phyloP scores from a whole-genome alignment of 2,113 vertebrate genomes.

The Rhinolophus sinicus region DNA sequence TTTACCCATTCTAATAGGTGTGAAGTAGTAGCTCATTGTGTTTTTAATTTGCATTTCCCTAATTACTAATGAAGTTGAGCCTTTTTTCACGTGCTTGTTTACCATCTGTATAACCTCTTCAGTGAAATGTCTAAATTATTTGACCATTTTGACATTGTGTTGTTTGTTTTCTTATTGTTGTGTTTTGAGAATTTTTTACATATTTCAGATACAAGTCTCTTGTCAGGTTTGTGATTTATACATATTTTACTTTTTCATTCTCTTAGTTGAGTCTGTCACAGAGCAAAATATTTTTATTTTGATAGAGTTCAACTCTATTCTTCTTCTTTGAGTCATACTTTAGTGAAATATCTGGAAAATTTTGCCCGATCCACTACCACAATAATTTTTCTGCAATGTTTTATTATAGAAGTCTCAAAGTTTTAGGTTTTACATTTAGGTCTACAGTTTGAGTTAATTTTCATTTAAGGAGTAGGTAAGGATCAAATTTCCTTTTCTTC shows the following conservation, averaged over 20 bases:
- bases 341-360: neutral
- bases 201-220: neutral
- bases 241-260: neutral
- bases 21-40: neutral
- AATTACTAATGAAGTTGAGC: neutral
- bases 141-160: neutral
- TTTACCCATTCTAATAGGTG: neutral
- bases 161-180: neutral
- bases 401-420: neutral
- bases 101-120: neutral
- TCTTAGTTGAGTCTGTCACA: neutral
- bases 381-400: neutral
- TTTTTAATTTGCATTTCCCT: neutral
- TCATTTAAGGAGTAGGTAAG: neutral
- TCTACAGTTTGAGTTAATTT: neutral
- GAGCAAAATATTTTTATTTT: neutral
- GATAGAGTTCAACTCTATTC: neutral
- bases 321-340: neutral
- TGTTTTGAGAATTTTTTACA: neutral
- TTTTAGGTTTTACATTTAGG: neutral
- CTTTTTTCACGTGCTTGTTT: neutral
- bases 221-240: neutral
- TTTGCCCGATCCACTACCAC: neutral
- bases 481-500: neutral
- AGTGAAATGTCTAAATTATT: neutral